These are phyloP conservation scores for Heliconius charithonia DNA, from an alignment of 2,888 invertebrate genomes.

Conservation along the genomic window DNA sequence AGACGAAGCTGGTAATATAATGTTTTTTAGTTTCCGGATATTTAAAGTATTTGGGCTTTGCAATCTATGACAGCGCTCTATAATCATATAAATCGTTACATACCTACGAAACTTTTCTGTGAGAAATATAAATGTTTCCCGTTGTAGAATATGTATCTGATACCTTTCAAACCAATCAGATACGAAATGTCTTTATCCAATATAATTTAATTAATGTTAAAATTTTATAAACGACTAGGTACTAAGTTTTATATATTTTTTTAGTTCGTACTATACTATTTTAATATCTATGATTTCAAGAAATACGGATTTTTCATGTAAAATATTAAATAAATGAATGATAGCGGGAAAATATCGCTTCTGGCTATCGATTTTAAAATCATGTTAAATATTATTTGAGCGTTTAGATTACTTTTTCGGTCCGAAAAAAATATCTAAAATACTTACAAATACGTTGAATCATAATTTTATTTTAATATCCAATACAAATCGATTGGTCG, in stretches of 20 bases:
- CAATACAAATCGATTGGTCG: constrained; percentile 30
- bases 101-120: background rate
- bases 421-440: background rate
- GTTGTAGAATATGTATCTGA: too few relatives aligned
- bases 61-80: background rate
- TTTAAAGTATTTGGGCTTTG: background rate
- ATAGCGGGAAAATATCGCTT: too few relatives aligned
- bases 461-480: constrained; percentile 31
- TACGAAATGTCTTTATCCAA: too few relatives aligned
- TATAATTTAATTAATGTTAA: too few relatives aligned
- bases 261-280: background rate
- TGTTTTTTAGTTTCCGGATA: too few relatives aligned
- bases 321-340: background rate
- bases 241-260: too few relatives aligned
- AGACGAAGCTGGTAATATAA: too few relatives aligned
- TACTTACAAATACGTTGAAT: background rate
- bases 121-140: too few relatives aligned
- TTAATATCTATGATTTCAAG: too few relatives aligned
- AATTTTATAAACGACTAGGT: too few relatives aligned
- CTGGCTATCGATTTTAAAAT: background rate
- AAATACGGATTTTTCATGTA: background rate
- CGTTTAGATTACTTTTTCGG: too few relatives aligned
- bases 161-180: too few relatives aligned
- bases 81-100: background rate
- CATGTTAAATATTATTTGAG: background rate